These are phyloP conservation scores for Leptoclinus maculatus DNA, from an alignment of 2,797 vertebrate genomes.

Conservation along the genomic window DNA sequence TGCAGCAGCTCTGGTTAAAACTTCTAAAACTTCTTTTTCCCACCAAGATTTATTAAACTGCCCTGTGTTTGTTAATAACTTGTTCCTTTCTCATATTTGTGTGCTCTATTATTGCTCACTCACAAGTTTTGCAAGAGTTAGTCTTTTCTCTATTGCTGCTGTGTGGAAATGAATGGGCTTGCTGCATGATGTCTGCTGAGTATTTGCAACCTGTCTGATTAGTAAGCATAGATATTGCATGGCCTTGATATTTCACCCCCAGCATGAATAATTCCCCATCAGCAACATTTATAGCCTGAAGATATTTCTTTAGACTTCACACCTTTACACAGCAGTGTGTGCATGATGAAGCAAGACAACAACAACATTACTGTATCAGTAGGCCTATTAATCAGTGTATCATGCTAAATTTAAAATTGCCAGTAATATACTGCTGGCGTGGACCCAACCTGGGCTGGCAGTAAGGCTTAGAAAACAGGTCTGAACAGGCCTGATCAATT, in stretches of 20 bases:
- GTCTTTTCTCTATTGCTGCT: conserved; percentile 6
- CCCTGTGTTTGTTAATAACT: neutral
- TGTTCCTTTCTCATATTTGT: neutral
- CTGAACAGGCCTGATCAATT: neutral
- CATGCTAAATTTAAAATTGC: neutral
- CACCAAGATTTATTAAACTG: neutral
- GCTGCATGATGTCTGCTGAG: conserved; percentile 35
- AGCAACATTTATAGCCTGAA: neutral
- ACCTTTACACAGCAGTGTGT: neutral
- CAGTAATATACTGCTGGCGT: neutral
- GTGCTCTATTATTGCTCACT: neutral
- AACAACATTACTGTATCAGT: neutral
- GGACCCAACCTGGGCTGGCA: neutral
- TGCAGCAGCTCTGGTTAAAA: neutral
- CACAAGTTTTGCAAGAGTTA: neutral
- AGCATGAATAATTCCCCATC: neutral
- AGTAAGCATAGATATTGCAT: neutral
- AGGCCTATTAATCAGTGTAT: neutral
- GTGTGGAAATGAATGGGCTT: conserved; percentile 15
- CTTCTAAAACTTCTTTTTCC: neutral
- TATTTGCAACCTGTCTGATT: conserved; percentile 25
- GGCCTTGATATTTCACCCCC: neutral
- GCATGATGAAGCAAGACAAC: neutral
- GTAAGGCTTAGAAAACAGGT: neutral
- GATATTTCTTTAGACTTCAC: neutral